phyloP scores from a whole-genome alignment of 2,888 invertebrate species.

The Hypomecis punctinalis region DNA sequence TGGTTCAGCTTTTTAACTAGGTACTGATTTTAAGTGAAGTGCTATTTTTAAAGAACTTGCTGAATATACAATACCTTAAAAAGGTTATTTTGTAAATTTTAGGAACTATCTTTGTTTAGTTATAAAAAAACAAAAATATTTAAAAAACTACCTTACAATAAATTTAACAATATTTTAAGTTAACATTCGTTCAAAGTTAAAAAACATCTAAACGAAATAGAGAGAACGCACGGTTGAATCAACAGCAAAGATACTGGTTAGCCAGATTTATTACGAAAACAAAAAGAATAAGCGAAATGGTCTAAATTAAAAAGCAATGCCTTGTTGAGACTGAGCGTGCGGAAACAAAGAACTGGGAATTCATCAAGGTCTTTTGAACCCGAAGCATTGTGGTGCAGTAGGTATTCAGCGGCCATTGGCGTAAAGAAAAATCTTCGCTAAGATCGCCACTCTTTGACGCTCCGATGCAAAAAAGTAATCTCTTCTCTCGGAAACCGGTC shows the following conservation, averaged over 20 bases:
- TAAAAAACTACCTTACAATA: neutral
- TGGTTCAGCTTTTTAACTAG: no score
- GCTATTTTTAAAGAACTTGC: no score
- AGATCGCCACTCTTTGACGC: conserved; percentile 81
- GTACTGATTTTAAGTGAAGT: no score
- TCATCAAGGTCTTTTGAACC: conserved; percentile 84
- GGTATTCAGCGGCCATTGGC: conserved; percentile 73
- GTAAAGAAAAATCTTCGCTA: conserved; percentile 77
- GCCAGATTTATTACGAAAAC: conserved; percentile 76
- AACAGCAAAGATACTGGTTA: conserved; percentile 57
- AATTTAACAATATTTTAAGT: neutral
- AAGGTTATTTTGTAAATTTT: no score
- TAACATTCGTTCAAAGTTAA: neutral
- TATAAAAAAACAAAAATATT: no score
- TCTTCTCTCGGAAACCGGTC: conserved; percentile 64
- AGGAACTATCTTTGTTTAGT: no score
- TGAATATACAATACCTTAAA: no score
- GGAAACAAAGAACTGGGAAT: conserved; percentile 81
- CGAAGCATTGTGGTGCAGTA: conserved; percentile 72
- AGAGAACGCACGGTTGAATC: conserved; percentile 41
- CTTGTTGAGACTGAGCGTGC: conserved; percentile 77
- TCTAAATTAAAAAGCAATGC: conserved; percentile 84
- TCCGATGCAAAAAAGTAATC: conserved; percentile 73
- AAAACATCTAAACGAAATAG: conserved; percentile 17
- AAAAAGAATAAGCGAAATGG: conserved; percentile 76